These are phyloP conservation scores for Zeuzera pyrina DNA, from an alignment of 2,888 invertebrate genomes.

Conservation along the genomic window DNA sequence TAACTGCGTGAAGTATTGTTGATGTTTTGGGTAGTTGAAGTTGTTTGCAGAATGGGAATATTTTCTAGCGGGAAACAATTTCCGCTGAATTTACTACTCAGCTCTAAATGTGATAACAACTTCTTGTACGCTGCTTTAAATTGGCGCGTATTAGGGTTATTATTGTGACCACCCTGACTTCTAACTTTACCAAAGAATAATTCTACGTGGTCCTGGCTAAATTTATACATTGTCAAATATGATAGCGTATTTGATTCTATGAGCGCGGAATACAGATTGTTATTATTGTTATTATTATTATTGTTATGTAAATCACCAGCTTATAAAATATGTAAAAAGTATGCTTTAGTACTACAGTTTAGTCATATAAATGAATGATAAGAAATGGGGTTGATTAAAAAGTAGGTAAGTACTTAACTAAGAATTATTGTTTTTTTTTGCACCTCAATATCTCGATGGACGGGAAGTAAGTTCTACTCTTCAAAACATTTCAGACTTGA, in stretches of 20 bases:
- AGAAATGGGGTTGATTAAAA: too few species aligned
- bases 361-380: too few species aligned
- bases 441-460: too few species aligned
- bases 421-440: too few species aligned
- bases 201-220: background rate
- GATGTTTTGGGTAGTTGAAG: slow-evolving; percentile 1
- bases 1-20: slow-evolving; percentile 1
- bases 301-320: too few species aligned
- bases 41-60: background rate
- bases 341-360: too few species aligned
- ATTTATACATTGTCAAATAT: background rate
- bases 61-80: slow-evolving; percentile 1
- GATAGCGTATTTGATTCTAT: background rate
- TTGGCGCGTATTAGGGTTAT: slow-evolving; percentile 3
- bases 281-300: too few species aligned
- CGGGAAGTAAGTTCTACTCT: too few species aligned
- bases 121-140: slow-evolving; percentile 2
- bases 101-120: slow-evolving; percentile 2
- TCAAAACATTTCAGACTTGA: too few species aligned
- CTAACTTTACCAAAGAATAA: background rate
- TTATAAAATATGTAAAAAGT: too few species aligned
- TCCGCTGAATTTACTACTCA: slow-evolving; percentile 1
- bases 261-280: too few species aligned
- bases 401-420: too few species aligned
- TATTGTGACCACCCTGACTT: slow-evolving; percentile 1